Conservation (phyloP, 1,140 invertebrate genomes). For the Bactericera cockerelli region DNA sequence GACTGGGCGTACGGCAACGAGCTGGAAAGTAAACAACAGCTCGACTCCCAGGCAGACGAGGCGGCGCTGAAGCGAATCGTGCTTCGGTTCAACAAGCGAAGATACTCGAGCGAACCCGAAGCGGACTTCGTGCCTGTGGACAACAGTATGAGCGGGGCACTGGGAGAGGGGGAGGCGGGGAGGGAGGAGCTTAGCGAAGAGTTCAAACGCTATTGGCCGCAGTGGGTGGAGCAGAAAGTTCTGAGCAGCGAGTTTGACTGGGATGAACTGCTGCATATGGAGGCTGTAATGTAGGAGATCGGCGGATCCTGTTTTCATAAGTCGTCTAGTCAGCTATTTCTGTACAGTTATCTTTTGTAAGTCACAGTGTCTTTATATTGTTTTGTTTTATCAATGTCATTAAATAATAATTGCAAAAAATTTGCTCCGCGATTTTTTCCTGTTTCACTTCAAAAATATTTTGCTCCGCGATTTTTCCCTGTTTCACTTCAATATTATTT, state of each 20-base stretch:
- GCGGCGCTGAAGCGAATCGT: background rate
- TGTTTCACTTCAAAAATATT: too few relatives aligned
- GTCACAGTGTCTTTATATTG: too few relatives aligned
- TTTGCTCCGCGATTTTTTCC: too few relatives aligned
- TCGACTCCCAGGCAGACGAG: background rate
- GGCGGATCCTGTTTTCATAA: too few relatives aligned
- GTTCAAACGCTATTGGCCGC: background rate
- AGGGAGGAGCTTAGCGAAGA: background rate
- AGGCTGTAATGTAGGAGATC: too few relatives aligned
- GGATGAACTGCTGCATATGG: background rate
- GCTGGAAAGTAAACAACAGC: slow-evolving; percentile 4
- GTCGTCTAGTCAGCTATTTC: too few relatives aligned
- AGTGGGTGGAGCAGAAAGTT: background rate
- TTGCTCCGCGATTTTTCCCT: too few relatives aligned
- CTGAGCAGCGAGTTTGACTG: background rate
- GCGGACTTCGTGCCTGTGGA: background rate
- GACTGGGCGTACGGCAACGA: background rate
- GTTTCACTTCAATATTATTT: too few relatives aligned
- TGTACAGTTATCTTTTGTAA: too few relatives aligned
- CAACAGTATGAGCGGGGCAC: background rate
- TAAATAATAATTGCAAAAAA: too few relatives aligned
- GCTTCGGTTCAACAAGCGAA: background rate
- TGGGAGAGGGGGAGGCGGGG: background rate
- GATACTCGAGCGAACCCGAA: background rate
- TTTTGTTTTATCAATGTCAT: too few relatives aligned